Evolutionary conservation across 2,888 invertebrate genomes (phyloP), one percentile per base, ranked within the genome.

Genomic region (Sylvicola cinctus): DNA sequence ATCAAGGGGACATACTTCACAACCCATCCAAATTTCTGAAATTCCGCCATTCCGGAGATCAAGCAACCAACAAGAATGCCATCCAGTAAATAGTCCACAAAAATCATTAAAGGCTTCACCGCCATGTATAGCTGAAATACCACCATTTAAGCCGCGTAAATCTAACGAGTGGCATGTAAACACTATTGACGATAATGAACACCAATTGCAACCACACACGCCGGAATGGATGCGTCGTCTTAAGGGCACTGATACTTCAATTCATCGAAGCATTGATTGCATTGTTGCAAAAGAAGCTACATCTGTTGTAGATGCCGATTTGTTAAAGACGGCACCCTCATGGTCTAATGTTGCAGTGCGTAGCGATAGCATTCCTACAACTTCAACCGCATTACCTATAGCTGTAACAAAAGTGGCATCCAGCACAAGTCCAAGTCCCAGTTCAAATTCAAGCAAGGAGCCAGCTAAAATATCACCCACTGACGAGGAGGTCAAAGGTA

Each of bases 211-310:
- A 30, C 31, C 20, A 13, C 13, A 31, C 44, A 72, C 70, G 23
- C 65, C 70, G 17, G 74, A 75, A 49, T 74, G 73, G 74, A 68
- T 70, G 38, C 62, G 68, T 39, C 63, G 65, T 45, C 56, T 74
- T 38, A 70, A 68, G 46, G 55, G 59, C 41, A 27, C 30, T 35
- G 56, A 64, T 55, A 48, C 68, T 43, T 61, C 70, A 42, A 55
- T 77, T 33, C 77, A 76, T 52, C 63, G 75, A 42, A 83, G 83
- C 36, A 78, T 77, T 41, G 83, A 83, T 54, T 83, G 83, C 55
- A 75, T 81, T 45, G 71, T 73, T 47, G 67, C 55, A 40, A 38
- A 39, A 16, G 12, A 30, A 4, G 6, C 32, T 10, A 12, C 12
- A 29, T 15, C 20, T 12, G 12, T 8, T 7, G 13, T 30, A 29